A percentile compares a stretch with the other conserved stretches of the same genome.
Evolutionary conservation across 2,797 vertebrate genomes (phyloP).

Genomic region (Diplodus sargus): DNA sequence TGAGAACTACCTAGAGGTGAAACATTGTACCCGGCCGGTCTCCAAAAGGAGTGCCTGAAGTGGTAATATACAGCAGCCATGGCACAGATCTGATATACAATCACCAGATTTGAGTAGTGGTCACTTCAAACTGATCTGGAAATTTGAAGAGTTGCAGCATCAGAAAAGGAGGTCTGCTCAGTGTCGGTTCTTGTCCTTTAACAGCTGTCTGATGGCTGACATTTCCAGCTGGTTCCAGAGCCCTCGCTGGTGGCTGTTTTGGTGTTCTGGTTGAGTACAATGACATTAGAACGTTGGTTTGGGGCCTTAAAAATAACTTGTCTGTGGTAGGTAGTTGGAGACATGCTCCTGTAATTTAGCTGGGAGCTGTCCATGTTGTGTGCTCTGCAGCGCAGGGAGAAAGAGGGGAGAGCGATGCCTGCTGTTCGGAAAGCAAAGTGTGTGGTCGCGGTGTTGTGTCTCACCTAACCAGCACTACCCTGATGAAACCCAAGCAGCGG

Average conservation of each 20-base stretch:
- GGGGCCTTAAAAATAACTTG: constrained; percentile 77
- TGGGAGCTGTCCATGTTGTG: constrained; percentile 60
- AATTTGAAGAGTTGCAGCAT: background rate
- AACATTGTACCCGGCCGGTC: background rate
- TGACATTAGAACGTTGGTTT: constrained; percentile 81
- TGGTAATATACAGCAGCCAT: background rate
- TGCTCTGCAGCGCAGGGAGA: constrained; percentile 34
- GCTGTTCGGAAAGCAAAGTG: constrained; percentile 60
- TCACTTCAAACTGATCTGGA: background rate
- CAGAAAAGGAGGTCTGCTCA: background rate
- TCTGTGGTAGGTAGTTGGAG: constrained; percentile 79
- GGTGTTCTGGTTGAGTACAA: constrained; percentile 74
- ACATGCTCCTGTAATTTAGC: constrained; percentile 77
- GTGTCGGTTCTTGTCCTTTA: background rate
- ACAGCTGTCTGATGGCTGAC: constrained; percentile 22
- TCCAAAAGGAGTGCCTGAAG: background rate
- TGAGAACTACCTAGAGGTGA: background rate
- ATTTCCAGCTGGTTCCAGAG: constrained; percentile 29
- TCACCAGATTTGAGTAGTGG: background rate
- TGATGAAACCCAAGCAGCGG: constrained; percentile 51
- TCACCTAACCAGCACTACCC: constrained; percentile 63
- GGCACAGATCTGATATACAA: background rate
- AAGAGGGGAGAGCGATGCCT: constrained; percentile 28
- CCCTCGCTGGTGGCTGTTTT: constrained; percentile 57
- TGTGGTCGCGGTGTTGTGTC: constrained; percentile 61